phyloP scores from a whole-genome alignment of 2,113 vertebrate genomes.

The Periophthalmus modestus region DNA sequence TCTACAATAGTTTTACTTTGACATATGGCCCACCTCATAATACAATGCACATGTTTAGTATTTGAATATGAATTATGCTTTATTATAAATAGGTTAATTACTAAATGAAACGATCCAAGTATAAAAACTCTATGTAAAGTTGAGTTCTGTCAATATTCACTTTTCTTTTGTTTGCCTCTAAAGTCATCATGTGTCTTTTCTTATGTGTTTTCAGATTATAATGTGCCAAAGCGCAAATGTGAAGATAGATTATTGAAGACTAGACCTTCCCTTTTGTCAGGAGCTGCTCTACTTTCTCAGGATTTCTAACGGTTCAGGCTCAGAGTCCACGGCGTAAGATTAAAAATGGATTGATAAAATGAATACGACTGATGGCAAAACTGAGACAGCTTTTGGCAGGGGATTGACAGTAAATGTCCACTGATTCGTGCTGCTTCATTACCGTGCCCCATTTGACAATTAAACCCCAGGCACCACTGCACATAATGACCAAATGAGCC shows the following conservation, averaged over 20 bases:
- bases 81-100: background rate
- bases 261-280: background rate
- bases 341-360: conserved; percentile 5
- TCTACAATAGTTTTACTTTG: too few species aligned
- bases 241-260: background rate
- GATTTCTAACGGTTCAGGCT: background rate
- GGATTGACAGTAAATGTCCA: conserved; percentile 51
- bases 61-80: background rate
- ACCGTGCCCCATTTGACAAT: conserved; percentile 67
- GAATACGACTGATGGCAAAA: background rate
- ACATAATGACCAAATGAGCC: conserved; percentile 66
- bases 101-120: too few species aligned
- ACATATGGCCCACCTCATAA: background rate
- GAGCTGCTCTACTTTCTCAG: background rate
- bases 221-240: background rate
- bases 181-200: background rate
- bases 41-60: background rate
- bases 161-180: background rate
- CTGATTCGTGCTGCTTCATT: conserved; percentile 59
- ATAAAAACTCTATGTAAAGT: background rate
- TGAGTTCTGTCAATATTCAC: background rate
- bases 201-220: background rate
- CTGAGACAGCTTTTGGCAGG: conserved; percentile 1
- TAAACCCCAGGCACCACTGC: conserved; percentile 56
- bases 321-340: background rate